These are phyloP conservation scores for Limonius californicus DNA, from an alignment of 1,140 invertebrate genomes.

Conservation along the genomic window DNA sequence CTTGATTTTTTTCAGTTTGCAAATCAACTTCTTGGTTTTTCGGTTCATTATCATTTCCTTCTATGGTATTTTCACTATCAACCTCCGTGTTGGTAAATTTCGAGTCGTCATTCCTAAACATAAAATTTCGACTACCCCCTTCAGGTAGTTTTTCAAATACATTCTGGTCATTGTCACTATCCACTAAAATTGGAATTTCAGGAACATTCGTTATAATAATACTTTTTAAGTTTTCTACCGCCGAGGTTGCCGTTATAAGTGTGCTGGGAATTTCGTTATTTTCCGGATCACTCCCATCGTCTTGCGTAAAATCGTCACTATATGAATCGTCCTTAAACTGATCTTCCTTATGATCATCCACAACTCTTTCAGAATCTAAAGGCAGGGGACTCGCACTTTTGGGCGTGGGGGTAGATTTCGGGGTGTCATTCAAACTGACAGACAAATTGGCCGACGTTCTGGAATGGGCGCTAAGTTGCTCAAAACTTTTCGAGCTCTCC, in stretches of 20 bases:
- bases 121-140: too few species aligned
- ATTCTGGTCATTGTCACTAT: too few species aligned
- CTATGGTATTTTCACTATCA: too few species aligned
- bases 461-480: conserved; percentile 43
- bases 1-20: not conserved
- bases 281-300: not conserved
- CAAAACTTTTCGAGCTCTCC: conserved; percentile 47
- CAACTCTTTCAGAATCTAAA: not conserved
- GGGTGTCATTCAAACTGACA: conserved; percentile 32
- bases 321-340: conserved; percentile 29
- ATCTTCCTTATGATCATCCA: not conserved
- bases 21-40: not conserved
- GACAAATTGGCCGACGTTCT: conserved; percentile 43
- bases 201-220: too few species aligned
- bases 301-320: conserved; percentile 37
- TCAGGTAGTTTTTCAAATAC: too few species aligned
- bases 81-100: too few species aligned
- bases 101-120: not conserved
- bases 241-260: too few species aligned
- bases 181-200: too few species aligned
- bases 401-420: conserved; percentile 41
- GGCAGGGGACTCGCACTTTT: conserved; percentile 43
- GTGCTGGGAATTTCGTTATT: too few species aligned
- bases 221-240: too few species aligned
- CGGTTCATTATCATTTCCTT: not conserved